A percentile compares a stretch with the other conserved stretches of the same genome.
Conservation (phyloP, 1,140 invertebrate species). For the Bombus impatiens region DNA sequence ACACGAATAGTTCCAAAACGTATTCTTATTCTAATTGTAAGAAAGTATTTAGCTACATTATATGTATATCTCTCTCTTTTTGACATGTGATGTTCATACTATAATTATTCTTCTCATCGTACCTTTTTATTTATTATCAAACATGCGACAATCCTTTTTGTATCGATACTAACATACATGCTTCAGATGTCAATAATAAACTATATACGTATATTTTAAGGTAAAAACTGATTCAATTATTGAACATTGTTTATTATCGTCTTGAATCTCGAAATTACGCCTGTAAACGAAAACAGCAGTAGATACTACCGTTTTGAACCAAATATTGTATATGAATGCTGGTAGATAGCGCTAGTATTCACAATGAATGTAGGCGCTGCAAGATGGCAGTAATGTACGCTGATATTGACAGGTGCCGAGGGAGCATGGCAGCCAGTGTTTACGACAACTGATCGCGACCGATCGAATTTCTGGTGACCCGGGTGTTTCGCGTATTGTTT, state of each 20-base stretch:
- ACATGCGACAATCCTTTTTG: conserved; percentile 64
- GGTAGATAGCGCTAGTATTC: not conserved
- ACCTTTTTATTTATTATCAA: conserved; percentile 74
- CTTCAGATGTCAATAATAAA: conserved; percentile 71
- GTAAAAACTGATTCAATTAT: conserved; percentile 39
- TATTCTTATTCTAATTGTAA: conserved; percentile 50
- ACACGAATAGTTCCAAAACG: conserved; percentile 32
- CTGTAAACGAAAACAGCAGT: not conserved
- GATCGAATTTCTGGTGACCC: conserved; percentile 55
- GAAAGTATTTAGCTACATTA: conserved; percentile 50
- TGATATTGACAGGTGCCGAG: conserved; percentile 75
- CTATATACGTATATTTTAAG: conserved; percentile 72
- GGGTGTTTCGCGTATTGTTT: conserved; percentile 37
- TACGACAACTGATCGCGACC: conserved; percentile 77
- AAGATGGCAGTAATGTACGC: conserved; percentile 50
- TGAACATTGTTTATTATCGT: not conserved
- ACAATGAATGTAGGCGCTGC: not conserved
- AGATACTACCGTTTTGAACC: not conserved
- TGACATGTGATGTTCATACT: conserved; percentile 74
- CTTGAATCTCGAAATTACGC: not conserved
- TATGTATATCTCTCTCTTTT: conserved; percentile 26
- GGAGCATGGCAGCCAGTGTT: conserved; percentile 77
- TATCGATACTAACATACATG: conserved; percentile 69
- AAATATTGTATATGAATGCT: not conserved
- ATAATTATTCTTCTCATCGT: conserved; percentile 62